Conservation (phyloP, 2,888 invertebrate species). For the Cosmorhoe ocellata region DNA sequence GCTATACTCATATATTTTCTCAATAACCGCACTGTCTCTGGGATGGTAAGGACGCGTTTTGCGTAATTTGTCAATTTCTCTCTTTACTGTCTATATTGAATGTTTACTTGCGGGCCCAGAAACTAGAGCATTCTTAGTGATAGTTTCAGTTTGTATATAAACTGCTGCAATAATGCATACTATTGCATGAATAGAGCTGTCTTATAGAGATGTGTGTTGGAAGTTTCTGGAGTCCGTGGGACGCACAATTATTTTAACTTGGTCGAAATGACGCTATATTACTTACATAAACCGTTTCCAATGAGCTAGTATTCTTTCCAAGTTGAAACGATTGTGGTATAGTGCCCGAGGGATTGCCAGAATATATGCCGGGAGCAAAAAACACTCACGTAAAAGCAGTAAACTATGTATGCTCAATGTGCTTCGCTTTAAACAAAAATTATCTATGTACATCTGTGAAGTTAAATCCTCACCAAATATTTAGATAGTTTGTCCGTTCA, state of each 20-base stretch:
- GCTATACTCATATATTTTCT: constrained; percentile 69
- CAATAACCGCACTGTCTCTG: constrained; percentile 68
- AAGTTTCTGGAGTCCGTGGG: constrained; percentile 61
- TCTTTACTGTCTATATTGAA: constrained; percentile 45
- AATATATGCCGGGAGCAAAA: constrained; percentile 42
- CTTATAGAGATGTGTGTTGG: constrained; percentile 44
- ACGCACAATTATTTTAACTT: constrained; percentile 60
- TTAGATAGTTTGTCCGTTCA: neutral
- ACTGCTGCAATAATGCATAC: constrained; percentile 36
- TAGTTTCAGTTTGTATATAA: constrained; percentile 28
- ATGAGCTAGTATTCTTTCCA: constrained; percentile 30
- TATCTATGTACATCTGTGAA: constrained; percentile 12
- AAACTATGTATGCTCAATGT: constrained; percentile 18
- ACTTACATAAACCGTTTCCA: neutral
- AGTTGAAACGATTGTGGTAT: constrained; percentile 57
- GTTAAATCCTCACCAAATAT: constrained; percentile 9
- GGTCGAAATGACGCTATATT: constrained; percentile 25
- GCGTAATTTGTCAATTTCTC: constrained; percentile 57
- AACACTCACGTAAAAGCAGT: constrained; percentile 23
- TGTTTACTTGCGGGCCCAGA: constrained; percentile 62
- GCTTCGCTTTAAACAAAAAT: constrained; percentile 19
- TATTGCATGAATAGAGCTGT: constrained; percentile 51
- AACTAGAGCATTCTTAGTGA: constrained; percentile 44
- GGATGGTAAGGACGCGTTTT: constrained; percentile 76
- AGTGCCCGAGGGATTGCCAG: constrained; percentile 55